A percentile compares a stretch with the other conserved stretches of the same genome.
Conservation (phyloP, 2,797 vertebrate species). For the Pseudochromis fuscus region DNA sequence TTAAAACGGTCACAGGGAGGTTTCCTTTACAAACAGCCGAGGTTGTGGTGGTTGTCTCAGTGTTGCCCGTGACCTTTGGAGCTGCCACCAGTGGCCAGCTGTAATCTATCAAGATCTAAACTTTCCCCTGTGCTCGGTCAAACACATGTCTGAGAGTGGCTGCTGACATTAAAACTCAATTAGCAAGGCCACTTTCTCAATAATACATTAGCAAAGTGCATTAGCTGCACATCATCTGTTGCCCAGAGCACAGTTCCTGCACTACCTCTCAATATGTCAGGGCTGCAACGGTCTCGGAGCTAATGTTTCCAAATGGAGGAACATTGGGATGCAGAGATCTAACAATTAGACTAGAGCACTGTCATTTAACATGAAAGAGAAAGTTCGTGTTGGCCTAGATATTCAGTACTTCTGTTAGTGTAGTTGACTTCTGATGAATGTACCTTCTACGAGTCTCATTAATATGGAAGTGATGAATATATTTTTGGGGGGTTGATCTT, state of each 20-base stretch:
- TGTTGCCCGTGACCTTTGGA: constrained; percentile 81
- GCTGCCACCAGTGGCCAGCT: constrained; percentile 73
- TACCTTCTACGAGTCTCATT: constrained; percentile 7
- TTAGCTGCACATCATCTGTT: constrained; percentile 76
- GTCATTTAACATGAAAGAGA: constrained; percentile 49
- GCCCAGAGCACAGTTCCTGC: constrained; percentile 71
- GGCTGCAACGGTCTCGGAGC: constrained; percentile 62
- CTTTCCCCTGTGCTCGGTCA: constrained; percentile 78
- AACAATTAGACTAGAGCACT: constrained; percentile 58
- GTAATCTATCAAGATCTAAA: constrained; percentile 86
- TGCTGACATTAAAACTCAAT: constrained; percentile 89
- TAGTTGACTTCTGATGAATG: constrained; percentile 11
- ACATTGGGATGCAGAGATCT: constrained; percentile 64
- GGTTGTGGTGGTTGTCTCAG: constrained; percentile 65
- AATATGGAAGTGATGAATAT: neutral
- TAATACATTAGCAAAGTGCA: constrained; percentile 87
- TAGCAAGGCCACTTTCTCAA: constrained; percentile 85
- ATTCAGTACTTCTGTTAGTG: constrained; percentile 1
- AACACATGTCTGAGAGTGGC: constrained; percentile 79
- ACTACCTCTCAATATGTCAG: constrained; percentile 83
- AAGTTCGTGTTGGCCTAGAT: constrained; percentile 18
- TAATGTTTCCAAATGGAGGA: constrained; percentile 67
- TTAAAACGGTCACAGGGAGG: neutral
- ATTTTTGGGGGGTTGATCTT: neutral
- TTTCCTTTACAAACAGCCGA: constrained; percentile 54